phyloP scores from a whole-genome alignment of 1,140 invertebrate genomes.

The Neodiprion lecontei region DNA sequence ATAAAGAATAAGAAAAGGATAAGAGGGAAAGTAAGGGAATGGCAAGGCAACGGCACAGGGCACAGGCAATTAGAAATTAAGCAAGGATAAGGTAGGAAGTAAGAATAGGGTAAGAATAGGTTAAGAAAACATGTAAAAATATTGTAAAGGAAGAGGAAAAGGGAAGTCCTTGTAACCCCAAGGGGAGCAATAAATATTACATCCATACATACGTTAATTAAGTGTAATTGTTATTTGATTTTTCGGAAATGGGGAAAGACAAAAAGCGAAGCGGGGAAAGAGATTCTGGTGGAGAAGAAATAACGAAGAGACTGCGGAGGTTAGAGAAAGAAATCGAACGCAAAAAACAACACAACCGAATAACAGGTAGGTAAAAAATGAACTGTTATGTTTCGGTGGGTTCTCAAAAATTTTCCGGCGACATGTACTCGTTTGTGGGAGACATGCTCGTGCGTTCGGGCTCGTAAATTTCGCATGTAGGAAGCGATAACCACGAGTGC shows the following conservation, averaged over 20 bases:
- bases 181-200: too few species aligned
- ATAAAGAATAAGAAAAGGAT: too few species aligned
- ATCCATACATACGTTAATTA: too few species aligned
- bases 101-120: too few species aligned
- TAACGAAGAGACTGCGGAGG: background rate
- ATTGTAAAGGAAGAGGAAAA: too few species aligned
- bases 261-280: background rate
- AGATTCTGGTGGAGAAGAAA: background rate
- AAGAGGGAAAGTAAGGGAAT: too few species aligned
- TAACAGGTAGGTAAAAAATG: background rate
- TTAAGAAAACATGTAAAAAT: too few species aligned
- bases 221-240: too few species aligned
- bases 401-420: background rate
- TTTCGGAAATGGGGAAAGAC: background rate
- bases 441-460: background rate
- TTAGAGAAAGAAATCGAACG: background rate
- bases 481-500: background rate
- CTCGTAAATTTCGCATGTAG: constrained; percentile 1
- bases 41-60: too few species aligned
- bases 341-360: background rate
- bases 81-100: too few species aligned
- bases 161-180: too few species aligned
- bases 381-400: background rate
- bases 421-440: constrained; percentile 2
- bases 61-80: too few species aligned